Evolutionary conservation across 2,888 invertebrate species (phyloP).

Genomic region (Oxycera nigricornis): DNA sequence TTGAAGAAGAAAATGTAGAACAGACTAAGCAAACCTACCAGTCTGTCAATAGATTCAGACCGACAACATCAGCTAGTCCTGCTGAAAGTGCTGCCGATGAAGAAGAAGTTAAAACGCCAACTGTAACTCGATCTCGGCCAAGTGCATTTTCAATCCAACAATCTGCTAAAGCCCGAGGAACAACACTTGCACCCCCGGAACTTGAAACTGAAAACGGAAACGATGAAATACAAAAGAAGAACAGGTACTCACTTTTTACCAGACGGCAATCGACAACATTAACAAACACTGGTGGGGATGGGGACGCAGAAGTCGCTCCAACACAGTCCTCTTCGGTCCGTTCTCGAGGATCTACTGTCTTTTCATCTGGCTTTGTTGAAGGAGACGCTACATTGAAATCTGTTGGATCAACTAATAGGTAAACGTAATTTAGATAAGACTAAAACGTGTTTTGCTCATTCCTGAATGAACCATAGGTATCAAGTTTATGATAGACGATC

Average conservation of each 20-base stretch:
- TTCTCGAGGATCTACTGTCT: neutral
- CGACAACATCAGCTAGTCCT: constrained; percentile 49
- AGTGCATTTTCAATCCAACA: neutral
- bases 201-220: neutral
- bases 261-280: constrained; percentile 13
- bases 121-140: neutral
- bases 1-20: constrained; percentile 44
- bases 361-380: neutral
- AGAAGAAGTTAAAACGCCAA: neutral
- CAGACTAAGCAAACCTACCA: constrained; percentile 52
- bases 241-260: constrained; percentile 4
- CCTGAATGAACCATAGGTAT: constrained; percentile 54
- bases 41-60: constrained; percentile 54
- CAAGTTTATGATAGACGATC: constrained; percentile 57
- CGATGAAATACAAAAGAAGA: constrained; percentile 29
- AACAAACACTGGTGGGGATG: neutral
- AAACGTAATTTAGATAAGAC: neutral
- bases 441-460: neutral
- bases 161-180: constrained; percentile 5
- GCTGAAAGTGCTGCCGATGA: neutral
- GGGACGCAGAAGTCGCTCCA: neutral
- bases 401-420: constrained; percentile 17
- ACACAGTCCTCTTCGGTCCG: neutral
- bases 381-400: constrained; percentile 10
- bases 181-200: neutral